Conservation (phyloP, 2,113 vertebrate genomes). For the Herpetotheres cachinnans region DNA sequence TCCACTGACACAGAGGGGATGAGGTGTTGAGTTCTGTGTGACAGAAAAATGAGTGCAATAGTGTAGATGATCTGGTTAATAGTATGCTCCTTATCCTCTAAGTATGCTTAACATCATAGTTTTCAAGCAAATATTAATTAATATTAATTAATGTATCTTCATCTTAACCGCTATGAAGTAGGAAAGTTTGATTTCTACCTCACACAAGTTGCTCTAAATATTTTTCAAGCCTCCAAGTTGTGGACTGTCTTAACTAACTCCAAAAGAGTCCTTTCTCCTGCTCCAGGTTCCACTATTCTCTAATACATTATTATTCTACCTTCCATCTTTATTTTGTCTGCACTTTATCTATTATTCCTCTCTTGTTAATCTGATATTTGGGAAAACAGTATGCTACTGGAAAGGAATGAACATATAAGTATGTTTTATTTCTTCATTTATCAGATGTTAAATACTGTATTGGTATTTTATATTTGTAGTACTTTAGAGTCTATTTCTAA, state of each 20-base stretch:
- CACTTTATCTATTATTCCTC: not conserved
- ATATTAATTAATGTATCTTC: not conserved
- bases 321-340: not conserved
- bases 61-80: not conserved
- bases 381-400: not conserved
- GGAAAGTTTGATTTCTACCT: not conserved
- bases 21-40: not conserved
- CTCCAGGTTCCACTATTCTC: not conserved
- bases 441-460: not conserved
- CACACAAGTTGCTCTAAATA: not conserved
- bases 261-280: not conserved
- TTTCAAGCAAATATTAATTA: not conserved
- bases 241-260: not conserved
- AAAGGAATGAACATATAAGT: not conserved
- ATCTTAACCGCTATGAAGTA: not conserved
- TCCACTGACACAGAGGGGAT: not conserved
- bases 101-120: not conserved
- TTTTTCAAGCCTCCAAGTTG: not conserved
- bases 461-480: not conserved
- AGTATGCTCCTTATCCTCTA: not conserved
- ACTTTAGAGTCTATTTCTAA: not conserved
- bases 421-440: not conserved
- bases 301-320: not conserved
- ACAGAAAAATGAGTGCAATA: not conserved
- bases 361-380: not conserved